Base-by-base conservation (phyloP, 2,888 invertebrate genomes). In the Pollenia angustigena region DNA sequence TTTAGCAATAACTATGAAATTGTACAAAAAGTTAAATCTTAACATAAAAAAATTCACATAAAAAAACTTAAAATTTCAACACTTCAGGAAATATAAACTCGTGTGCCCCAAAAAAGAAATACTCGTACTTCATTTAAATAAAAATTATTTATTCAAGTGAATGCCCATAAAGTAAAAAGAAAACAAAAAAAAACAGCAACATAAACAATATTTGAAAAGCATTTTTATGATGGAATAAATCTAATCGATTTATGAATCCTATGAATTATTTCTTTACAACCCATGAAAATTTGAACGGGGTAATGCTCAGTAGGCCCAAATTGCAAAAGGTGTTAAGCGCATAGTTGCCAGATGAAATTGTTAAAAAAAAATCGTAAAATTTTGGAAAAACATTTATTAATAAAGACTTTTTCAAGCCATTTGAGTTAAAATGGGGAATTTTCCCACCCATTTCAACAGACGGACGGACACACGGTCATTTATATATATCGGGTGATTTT, bases 201-300 rank as follows among this genome's bases (percentile, higher is more conserved):
- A 23, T n/a, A n/a, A n/a, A n/a, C 18, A 56, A 2, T 32, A 18
- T 11, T 56, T 54, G 14, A 56, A 56, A 71, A 56, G 40, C 4
- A 48, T 71, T 54, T 44, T 12, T 42, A 12, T 42, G 9, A 12
- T 52, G 10, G 8, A 18, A 10, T 18, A 75, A 50, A 62, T 75
- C 42, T 18, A 62, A 75, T 75, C 75, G 50, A 75, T 75, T 62
- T 62, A 1, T 40, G 60, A 42, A 50, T 62, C 40, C 40, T 4
- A 14, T 18, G 11, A 40, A 50, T 32, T 32, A 32, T 32, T 32
- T n/a, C n/a, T n/a, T n/a, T n/a, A n/a, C n/a, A n/a, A n/a, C n/a
- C n/a, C n/a, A n/a, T n/a, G n/a, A n/a, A n/a, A n/a, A n/a, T n/a
- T n/a, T n/a, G n/a, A n/a, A n/a, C n/a, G n/a, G n/a, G n/a, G 3